Percentiles rank a stretch among this genome's conserved stretches.
These are phyloP conservation scores for Pseudochirops cupreus DNA, from an alignment of 2,797 vertebrate genomes.

Conservation along the genomic window DNA sequence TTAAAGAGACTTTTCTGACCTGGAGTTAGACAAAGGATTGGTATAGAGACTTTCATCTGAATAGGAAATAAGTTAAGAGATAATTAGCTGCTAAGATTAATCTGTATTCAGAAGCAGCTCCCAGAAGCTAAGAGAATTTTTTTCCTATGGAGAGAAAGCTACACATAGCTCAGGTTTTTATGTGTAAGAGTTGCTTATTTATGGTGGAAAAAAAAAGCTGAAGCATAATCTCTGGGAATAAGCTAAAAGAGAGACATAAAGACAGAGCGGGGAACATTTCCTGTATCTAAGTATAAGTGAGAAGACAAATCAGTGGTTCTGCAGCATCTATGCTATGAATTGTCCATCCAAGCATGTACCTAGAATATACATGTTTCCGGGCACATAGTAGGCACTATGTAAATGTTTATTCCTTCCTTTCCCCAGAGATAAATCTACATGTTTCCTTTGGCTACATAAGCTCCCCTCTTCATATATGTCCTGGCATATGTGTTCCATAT, in stretches of 20 bases:
- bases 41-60: background rate
- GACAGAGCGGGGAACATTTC: background rate
- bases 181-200: background rate
- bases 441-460: background rate
- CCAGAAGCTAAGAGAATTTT: background rate
- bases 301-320: background rate
- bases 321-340: background rate
- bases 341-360: background rate
- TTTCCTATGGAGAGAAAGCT: background rate
- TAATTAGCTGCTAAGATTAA: background rate
- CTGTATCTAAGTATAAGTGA: background rate
- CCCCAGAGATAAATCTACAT: background rate
- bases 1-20: background rate
- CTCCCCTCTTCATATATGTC: background rate
- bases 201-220: background rate
- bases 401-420: background rate
- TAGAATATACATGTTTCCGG: background rate
- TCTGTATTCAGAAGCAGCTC: background rate
- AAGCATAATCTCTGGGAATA: background rate
- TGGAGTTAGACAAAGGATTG: background rate
- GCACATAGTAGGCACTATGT: background rate
- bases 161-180: background rate
- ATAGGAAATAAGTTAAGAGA: background rate
- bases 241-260: background rate
- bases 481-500: background rate